A percentile compares a stretch with the other conserved stretches of the same genome.
phyloP scores from a whole-genome alignment of 2,797 vertebrate species.

The Malurus leucopterus region DNA sequence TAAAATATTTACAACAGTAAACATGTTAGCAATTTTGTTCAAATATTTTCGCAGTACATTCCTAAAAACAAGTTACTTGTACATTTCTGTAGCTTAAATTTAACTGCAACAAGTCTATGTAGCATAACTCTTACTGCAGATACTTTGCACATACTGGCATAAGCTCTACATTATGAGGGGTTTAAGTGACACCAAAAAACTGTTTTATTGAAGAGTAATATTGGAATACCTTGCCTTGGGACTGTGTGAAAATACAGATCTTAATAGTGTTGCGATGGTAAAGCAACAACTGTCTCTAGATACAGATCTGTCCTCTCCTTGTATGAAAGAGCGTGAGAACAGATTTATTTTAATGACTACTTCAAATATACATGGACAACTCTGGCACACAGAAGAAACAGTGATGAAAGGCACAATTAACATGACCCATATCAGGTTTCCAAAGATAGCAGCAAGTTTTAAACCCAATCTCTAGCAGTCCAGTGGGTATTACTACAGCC shows the following conservation, averaged over 20 bases:
- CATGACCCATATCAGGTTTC: constrained; percentile 64
- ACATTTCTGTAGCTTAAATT: constrained; percentile 69
- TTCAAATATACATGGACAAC: constrained; percentile 78
- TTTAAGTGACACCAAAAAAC: constrained; percentile 37
- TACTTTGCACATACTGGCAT: constrained; percentile 37
- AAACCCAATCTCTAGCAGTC: constrained; percentile 35
- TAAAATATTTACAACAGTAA: constrained; percentile 67
- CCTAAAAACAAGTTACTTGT: constrained; percentile 65
- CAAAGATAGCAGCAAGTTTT: constrained; percentile 71
- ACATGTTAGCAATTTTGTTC: constrained; percentile 51
- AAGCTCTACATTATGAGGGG: constrained; percentile 22
- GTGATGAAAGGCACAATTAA: constrained; percentile 87
- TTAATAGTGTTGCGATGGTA: neutral
- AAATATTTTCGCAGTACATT: constrained; percentile 64
- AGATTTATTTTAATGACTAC: constrained; percentile 64
- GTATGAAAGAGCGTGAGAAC: neutral
- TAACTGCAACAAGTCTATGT: constrained; percentile 35
- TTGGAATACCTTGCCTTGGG: neutral
- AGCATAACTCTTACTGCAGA: constrained; percentile 45
- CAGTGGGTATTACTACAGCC: constrained; percentile 25
- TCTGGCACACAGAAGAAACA: constrained; percentile 76
- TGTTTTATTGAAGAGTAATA: neutral
- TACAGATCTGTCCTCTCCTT: neutral
- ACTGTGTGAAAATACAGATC: neutral
- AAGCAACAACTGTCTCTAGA: neutral